phyloP scores from a whole-genome alignment of 2,888 invertebrate genomes.

The Galeruca laticollis region DNA sequence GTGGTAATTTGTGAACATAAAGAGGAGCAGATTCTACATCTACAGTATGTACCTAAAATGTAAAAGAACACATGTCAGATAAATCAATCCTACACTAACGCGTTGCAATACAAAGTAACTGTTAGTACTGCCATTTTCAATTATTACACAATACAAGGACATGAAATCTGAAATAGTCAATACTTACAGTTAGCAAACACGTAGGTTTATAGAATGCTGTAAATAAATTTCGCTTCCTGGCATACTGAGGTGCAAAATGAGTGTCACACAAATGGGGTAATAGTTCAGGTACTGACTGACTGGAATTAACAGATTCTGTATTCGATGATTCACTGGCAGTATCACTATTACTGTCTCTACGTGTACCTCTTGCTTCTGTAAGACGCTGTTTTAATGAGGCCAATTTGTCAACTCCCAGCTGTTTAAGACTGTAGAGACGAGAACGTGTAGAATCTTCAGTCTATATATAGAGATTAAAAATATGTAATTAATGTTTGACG shows the following conservation, averaged over 20 bases:
- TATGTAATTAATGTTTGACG: too few relatives aligned
- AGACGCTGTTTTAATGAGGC: constrained; percentile 74
- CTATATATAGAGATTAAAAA: constrained; percentile 14
- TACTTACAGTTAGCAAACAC: constrained; percentile 70
- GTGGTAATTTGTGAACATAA: constrained; percentile 77
- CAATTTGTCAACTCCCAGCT: constrained; percentile 77
- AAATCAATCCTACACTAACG: constrained; percentile 20
- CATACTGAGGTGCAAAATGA: constrained; percentile 71
- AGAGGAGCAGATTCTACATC: constrained; percentile 76
- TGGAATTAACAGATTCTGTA: constrained; percentile 50
- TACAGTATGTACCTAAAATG: constrained; percentile 74
- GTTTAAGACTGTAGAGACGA: constrained; percentile 74
- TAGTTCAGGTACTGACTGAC: constrained; percentile 62
- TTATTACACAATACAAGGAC: not conserved
- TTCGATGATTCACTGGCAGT: constrained; percentile 62
- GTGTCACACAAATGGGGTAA: constrained; percentile 68
- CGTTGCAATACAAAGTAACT: not conserved
- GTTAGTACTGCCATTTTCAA: not conserved
- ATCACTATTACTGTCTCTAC: constrained; percentile 63
- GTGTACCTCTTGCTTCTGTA: constrained; percentile 67
- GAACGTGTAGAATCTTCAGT: constrained; percentile 66
- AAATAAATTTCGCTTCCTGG: constrained; percentile 71
- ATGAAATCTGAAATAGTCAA: not conserved
- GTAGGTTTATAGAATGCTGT: constrained; percentile 72
- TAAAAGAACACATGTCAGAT: constrained; percentile 24